Conservation (phyloP, 2,797 vertebrate species). For the Squalus acanthias region DNA sequence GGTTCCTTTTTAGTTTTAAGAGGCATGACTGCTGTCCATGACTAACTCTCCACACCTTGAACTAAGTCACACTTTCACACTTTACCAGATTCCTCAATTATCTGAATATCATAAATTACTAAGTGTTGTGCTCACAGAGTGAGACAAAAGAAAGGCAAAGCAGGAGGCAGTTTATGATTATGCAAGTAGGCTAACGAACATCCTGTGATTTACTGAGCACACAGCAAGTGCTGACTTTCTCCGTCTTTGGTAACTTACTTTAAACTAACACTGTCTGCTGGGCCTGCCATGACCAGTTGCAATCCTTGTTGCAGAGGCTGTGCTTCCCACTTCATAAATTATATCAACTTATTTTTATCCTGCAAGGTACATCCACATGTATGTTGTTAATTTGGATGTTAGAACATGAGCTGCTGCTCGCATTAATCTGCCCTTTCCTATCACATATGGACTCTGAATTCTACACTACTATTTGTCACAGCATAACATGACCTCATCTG, state of each 20-base stretch:
- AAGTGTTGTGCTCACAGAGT: neutral
- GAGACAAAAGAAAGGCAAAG: neutral
- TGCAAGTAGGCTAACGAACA: neutral
- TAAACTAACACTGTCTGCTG: neutral
- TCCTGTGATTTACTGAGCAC: neutral
- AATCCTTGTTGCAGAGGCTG: neutral
- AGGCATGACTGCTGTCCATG: neutral
- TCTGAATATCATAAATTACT: slow-evolving; percentile 3
- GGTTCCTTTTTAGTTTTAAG: neutral
- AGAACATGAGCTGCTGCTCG: neutral
- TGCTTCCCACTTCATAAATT: neutral
- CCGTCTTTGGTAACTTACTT: neutral
- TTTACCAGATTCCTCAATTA: slow-evolving; percentile 4
- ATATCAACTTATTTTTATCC: neutral
- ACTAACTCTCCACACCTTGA: neutral
- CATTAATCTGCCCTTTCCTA: neutral
- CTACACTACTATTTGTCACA: neutral
- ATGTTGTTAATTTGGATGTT: neutral
- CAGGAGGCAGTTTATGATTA: neutral
- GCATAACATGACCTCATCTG: neutral
- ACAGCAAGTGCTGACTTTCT: neutral
- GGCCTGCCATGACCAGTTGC: neutral
- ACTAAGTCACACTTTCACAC: neutral
- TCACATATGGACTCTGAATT: slow-evolving; percentile 24
- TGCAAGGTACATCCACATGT: neutral